Evolutionary conservation across 1,140 invertebrate genomes (phyloP), one percentile per base, ranked within the genome.

Genomic region (Bombus confusus): DNA sequence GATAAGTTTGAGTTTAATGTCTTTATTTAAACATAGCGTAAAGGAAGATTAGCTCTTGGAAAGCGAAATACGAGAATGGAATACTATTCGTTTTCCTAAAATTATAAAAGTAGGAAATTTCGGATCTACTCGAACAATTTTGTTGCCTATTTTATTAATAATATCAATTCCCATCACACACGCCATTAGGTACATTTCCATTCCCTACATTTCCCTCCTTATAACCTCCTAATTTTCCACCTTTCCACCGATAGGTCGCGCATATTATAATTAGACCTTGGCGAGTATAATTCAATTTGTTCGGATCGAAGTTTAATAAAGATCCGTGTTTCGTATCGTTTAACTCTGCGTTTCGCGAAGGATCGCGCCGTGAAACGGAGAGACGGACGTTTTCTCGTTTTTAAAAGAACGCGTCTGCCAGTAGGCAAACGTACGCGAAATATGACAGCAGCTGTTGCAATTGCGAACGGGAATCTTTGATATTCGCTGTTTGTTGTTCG

Each of bases 231-330:
- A 13, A 28, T 31, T 34, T 34, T 34, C 34, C 15, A 47, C 18
- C 25, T 5, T 39, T 18, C 10, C 22, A 3, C 12, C 37, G 1
- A 66, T 34, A 66, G n/a, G 13, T 62, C 59, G 9, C 28, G 34
- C 64, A 34, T 74, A 74, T 82, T 71, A n/a, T 43, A 73, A 59
- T 62, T 43, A 82, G 3, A 37, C 9, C 8, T 73, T 22, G n/a
- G 25, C 31, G 0, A 12, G 22, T 2, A 10, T 43, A 64, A 41
- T 41, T 18, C 25, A 47, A 47, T 68, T 68, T 68, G 28, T 57
- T 25, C 15, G 25, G 1, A 25, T 52, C 37, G 10, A n/a, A 12
- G 47, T 9, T 64, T 66, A 47, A 76, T 22, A 12, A 43, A 41
- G 34, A 77, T 77, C 37, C 25, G 39, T 52, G 6, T 39, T 18